A percentile compares a stretch with the other conserved stretches of the same genome.
Evolutionary conservation across 1,140 invertebrate species (phyloP).

Genomic region (Atta texana): DNA sequence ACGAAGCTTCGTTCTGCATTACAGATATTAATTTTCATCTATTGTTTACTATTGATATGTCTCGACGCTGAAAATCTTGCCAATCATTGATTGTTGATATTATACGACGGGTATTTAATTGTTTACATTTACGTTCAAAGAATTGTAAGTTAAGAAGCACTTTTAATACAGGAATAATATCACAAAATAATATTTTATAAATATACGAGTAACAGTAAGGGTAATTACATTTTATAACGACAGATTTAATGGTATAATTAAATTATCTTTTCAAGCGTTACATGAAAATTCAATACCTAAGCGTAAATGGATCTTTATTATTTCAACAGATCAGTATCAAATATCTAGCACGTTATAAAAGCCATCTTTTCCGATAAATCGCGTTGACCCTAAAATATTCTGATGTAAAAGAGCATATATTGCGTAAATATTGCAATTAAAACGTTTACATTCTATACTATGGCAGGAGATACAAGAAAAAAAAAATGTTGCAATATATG

Average conservation of each 20-base stretch:
- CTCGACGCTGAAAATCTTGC: conserved; percentile 55
- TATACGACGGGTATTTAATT: conserved; percentile 12
- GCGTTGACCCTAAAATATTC: not conserved
- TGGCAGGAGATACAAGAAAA: not conserved
- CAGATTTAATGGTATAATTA: not conserved
- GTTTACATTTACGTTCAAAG: not conserved
- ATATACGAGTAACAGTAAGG: not conserved
- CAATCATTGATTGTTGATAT: conserved; percentile 58
- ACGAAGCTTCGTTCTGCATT: conserved; percentile 58
- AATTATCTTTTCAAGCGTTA: not conserved
- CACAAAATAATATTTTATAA: not conserved
- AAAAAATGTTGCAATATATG: not conserved
- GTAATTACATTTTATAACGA: not conserved
- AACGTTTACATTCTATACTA: conserved; percentile 8
- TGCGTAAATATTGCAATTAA: conserved; percentile 20
- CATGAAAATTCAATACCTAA: conserved; percentile 24
- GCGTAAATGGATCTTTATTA: conserved; percentile 9
- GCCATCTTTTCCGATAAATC: conserved; percentile 12
- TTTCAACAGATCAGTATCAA: conserved; percentile 27
- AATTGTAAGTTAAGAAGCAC: conserved; percentile 22
- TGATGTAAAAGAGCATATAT: not conserved
- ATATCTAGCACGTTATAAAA: conserved; percentile 11
- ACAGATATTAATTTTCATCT: conserved; percentile 70
- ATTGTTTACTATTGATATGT: conserved; percentile 52
- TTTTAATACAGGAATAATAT: not conserved